Percentiles rank a stretch among this genome's conserved stretches.
Evolutionary conservation across 1,140 invertebrate genomes (phyloP).

Genomic region (Lepidotrigona ventralis): DNA sequence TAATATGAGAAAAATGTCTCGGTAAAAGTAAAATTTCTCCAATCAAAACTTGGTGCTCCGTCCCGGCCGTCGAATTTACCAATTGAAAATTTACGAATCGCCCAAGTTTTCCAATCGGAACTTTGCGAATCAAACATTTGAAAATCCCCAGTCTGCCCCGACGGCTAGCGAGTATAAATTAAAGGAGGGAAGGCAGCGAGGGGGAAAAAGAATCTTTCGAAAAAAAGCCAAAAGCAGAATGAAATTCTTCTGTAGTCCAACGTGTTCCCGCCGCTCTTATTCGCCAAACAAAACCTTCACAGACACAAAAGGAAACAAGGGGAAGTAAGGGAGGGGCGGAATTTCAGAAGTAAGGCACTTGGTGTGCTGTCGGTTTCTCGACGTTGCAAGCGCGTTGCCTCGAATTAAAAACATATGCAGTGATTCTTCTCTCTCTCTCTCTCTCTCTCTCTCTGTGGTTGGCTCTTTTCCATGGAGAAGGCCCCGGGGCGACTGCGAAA

Average conservation of each 20-base stretch:
- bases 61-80: not conserved
- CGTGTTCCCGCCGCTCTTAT: not conserved
- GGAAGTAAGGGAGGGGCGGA: no score
- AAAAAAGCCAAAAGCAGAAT: not conserved
- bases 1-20: not conserved
- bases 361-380: not conserved
- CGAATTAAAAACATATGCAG: slow-evolving; percentile 14
- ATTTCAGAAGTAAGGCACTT: not conserved
- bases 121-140: not conserved
- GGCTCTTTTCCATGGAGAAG: not conserved
- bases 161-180: not conserved
- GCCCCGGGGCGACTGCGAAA: not conserved
- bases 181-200: not conserved
- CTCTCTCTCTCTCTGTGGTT: no score
- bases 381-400: not conserved
- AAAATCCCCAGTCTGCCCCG: not conserved
- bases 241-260: no score
- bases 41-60: not conserved
- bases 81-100: not conserved
- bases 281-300: not conserved
- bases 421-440: not conserved
- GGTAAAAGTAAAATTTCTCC: not conserved
- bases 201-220: no score
- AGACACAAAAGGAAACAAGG: not conserved
- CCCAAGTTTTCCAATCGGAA: not conserved